Percentiles rank a stretch among this genome's conserved stretches.
These are phyloP conservation scores for Solenodon paradoxus DNA, from an alignment of 2,113 vertebrate species.

Conservation along the genomic window DNA sequence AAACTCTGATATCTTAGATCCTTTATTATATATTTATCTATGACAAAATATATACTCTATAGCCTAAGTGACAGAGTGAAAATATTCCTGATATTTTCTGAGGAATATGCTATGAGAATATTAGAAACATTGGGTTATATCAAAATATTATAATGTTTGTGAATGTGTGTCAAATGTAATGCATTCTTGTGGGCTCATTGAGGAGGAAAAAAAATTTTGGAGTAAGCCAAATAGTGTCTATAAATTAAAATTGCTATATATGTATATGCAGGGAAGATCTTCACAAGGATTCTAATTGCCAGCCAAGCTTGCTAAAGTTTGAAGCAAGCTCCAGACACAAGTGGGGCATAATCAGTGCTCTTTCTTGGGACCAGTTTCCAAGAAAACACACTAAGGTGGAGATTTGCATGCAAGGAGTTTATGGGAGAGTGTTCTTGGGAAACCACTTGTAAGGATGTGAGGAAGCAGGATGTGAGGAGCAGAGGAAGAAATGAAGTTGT, in stretches of 20 bases:
- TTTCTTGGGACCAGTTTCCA: background rate
- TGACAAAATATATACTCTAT: background rate
- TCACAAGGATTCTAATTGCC: background rate
- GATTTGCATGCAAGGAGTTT: background rate
- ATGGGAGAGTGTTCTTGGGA: background rate
- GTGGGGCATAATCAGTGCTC: too few relatives aligned
- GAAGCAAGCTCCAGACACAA: background rate
- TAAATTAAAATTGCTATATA: too few relatives aligned
- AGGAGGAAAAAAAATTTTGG: background rate
- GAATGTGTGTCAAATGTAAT: background rate
- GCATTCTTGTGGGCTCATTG: background rate
- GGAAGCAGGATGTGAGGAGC: too few relatives aligned
- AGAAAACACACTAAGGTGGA: background rate
- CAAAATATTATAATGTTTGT: background rate
- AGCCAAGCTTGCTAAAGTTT: background rate
- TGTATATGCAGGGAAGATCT: background rate
- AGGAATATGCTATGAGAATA: background rate
- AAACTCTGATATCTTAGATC: background rate
- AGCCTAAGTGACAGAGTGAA: background rate
- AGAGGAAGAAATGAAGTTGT: background rate
- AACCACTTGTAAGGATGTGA: background rate
- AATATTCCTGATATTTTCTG: background rate
- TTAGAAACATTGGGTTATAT: background rate
- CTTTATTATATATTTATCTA: background rate
- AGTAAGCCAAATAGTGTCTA: background rate